These are phyloP conservation scores for Holocentrus rufus DNA, from an alignment of 2,797 vertebrate species.

Conservation along the genomic window DNA sequence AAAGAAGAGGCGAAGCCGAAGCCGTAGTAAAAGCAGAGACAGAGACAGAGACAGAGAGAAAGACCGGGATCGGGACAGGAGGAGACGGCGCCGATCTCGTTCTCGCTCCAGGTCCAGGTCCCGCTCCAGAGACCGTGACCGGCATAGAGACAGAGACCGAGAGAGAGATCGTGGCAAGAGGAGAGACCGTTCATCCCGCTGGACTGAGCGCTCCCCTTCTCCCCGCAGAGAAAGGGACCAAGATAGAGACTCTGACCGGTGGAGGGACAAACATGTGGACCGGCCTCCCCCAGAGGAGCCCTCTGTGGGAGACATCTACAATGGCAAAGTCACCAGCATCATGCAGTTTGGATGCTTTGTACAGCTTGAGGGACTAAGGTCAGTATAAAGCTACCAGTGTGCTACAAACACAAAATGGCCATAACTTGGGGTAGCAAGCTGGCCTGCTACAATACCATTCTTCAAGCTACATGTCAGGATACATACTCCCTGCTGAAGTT, in stretches of 20 bases:
- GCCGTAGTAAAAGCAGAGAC: slow-evolving; percentile 81
- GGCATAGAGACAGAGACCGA: slow-evolving; percentile 76
- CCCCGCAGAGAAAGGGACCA: slow-evolving; percentile 77
- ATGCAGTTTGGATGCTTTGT: slow-evolving; percentile 99
- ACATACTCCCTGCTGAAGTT: no score
- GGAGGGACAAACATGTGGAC: slow-evolving; percentile 96
- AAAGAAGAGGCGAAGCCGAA: slow-evolving; percentile 84
- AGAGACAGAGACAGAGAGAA: slow-evolving; percentile 74
- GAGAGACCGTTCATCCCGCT: slow-evolving; percentile 81
- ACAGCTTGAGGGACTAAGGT: slow-evolving; percentile 96
- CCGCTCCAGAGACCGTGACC: slow-evolving; percentile 79
- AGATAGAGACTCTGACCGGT: slow-evolving; percentile 84
- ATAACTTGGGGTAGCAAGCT: neutral
- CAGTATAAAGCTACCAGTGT: slow-evolving; percentile 29
- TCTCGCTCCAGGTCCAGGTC: slow-evolving; percentile 81
- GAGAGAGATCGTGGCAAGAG: slow-evolving; percentile 82
- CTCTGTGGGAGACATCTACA: slow-evolving; percentile 95
- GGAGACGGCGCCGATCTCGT: slow-evolving; percentile 67
- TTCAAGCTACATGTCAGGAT: neutral
- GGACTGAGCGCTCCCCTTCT: slow-evolving; percentile 86
- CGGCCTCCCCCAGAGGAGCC: slow-evolving; percentile 95
- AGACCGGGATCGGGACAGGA: slow-evolving; percentile 76
- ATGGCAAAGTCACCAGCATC: slow-evolving; percentile 97
- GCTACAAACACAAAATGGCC: neutral
- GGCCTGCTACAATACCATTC: neutral